phyloP scores from a whole-genome alignment of 2,888 invertebrate species.

The Phyllotreta striolata region DNA sequence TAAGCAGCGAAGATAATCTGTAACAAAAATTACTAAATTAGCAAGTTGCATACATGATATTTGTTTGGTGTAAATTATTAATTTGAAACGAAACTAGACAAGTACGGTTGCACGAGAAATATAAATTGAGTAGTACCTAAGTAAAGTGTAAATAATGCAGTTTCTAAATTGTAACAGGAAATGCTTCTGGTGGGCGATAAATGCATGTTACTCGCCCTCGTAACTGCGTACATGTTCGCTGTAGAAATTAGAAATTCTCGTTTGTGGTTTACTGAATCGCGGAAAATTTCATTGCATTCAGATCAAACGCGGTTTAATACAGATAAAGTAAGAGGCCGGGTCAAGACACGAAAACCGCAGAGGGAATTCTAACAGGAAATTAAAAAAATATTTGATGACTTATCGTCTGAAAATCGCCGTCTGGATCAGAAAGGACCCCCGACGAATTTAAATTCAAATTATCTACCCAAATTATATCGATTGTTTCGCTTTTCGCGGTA shows the following conservation, averaged over 20 bases:
- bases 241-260: slow-evolving; percentile 28
- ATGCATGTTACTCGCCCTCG: slow-evolving; percentile 41
- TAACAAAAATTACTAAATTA: no score
- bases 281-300: not conserved
- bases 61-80: not conserved
- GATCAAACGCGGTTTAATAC: not conserved
- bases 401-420: not conserved
- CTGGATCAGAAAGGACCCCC: not conserved
- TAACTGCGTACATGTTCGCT: slow-evolving; percentile 38
- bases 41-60: no score
- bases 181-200: slow-evolving; percentile 40
- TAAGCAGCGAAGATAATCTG: no score
- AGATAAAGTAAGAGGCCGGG: not conserved
- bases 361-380: no score
- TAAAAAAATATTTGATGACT: slow-evolving; percentile 2
- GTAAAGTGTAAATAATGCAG: slow-evolving; percentile 22
- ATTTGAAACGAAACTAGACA: no score
- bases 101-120: not conserved
- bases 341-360: no score
- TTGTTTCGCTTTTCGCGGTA: no score
- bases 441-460: not conserved
- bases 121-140: slow-evolving; percentile 10
- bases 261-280: not conserved
- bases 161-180: slow-evolving; percentile 42
- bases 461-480: no score